Conservation (phyloP, 2,888 invertebrate genomes). For the Clitarchus hookeri region DNA sequence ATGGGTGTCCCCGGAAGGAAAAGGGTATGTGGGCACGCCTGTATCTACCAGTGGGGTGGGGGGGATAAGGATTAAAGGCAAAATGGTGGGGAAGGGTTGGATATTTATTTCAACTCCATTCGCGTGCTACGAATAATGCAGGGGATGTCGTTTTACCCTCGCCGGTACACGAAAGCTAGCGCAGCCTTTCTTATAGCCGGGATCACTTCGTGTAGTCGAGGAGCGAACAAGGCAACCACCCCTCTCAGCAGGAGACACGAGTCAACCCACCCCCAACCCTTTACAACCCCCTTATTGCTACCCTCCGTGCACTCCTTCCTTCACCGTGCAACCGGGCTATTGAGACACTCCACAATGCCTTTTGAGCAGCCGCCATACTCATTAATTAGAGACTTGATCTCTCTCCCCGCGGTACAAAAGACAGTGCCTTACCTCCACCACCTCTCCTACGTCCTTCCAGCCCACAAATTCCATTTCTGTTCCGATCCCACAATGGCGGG, state of each 20-base stretch:
- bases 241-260: not conserved
- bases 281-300: not conserved
- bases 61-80: not conserved
- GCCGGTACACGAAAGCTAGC: too few relatives aligned
- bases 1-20: not conserved
- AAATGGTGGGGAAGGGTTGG: not conserved
- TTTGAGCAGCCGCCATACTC: not conserved
- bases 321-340: not conserved
- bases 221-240: not conserved
- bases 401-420: not conserved
- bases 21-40: not conserved
- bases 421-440: not conserved
- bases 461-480: not conserved
- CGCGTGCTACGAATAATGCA: not conserved
- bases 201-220: not conserved
- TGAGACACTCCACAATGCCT: conserved; percentile 10
- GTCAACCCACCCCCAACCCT: too few relatives aligned
- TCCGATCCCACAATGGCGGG: not conserved
- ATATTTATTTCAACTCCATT: not conserved
- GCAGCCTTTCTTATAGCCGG: too few relatives aligned
- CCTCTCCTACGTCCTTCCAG: not conserved
- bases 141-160: too few relatives aligned
- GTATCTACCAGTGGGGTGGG: not conserved
- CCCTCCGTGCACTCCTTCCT: not conserved
- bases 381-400: not conserved